Base-by-base conservation (phyloP, 2,888 invertebrate genomes). In the Cephus pygmeus region DNA sequence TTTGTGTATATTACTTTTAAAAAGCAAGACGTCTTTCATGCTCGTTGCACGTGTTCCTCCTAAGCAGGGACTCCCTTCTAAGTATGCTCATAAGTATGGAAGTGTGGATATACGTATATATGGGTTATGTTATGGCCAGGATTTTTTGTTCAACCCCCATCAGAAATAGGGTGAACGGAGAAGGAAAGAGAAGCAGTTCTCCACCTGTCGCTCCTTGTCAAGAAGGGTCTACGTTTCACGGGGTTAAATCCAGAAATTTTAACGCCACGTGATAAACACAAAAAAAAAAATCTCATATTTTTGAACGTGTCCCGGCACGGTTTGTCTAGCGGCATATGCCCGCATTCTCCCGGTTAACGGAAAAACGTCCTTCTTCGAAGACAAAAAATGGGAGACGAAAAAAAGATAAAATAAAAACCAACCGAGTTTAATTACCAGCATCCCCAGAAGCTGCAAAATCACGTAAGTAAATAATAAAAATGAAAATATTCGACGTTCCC, bases 41-140 rank as follows among this genome's bases (percentile, higher is more conserved):
- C 71, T 12, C 76, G 73, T 71, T 78, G 82, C 84, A 84, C 85
- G 84, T 84, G 84, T 83, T 80, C 73, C 73, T 77, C 56, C 56
- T 23, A 56, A 56, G 23, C 56, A 15, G 56, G 23, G 23, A 23
- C 23, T 9, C 56, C 56, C 56, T 56, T 56, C 9, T 56, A 9
- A 56, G 56, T 23, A 56, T 56, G 56, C 56, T 56, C 56, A 9
- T 56, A 56, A 56, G 56, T 11, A 33, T 33, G 30, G 30, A 3
- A 3, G 12, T 71, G 12, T 71, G n/a, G n/a, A 71, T 71, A 71
- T 33, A 71, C 11, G 30, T 71, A 71, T 11, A 34, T 74, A 12
- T 74, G 35, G 34, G 69, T 69, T 35, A 71, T 34, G 69, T 69
- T 40, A 69, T n/a, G 76, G 30, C 36, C 4, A 23, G 73, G 12